These are phyloP conservation scores for Apis cerana DNA, from an alignment of 1,140 invertebrate species.

Conservation along the genomic window DNA sequence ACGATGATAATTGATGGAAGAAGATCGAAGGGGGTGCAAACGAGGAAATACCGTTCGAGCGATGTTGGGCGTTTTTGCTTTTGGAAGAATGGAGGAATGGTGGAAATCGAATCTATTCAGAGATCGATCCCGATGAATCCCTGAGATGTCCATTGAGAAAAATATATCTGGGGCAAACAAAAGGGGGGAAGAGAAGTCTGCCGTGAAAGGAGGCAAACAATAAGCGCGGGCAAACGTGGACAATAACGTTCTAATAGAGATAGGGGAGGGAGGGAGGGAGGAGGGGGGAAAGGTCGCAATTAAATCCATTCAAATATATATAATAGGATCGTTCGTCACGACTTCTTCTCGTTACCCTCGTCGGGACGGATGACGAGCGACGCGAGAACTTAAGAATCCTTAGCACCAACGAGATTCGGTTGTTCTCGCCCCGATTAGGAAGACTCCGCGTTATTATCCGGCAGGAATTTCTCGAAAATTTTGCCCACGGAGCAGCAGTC, in stretches of 20 bases:
- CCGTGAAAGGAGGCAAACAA: slow-evolving; percentile 1
- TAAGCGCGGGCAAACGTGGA: background rate
- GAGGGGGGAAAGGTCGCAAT: background rate
- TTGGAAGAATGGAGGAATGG: background rate
- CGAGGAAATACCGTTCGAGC: background rate
- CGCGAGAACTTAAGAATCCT: slow-evolving; percentile 20
- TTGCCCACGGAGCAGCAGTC: slow-evolving; percentile 22
- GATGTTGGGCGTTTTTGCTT: background rate
- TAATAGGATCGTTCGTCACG: slow-evolving; percentile 36
- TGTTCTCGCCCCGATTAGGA: background rate
- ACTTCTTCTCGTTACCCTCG: slow-evolving; percentile 25
- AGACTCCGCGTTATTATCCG: slow-evolving; percentile 33
- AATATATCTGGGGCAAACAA: slow-evolving; percentile 1
- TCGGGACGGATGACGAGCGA: background rate
- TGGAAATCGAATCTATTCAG: background rate
- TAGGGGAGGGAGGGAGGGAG: background rate
- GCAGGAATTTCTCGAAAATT: slow-evolving; percentile 20
- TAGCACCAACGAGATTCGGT: slow-evolving; percentile 2
- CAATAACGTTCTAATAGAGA: slow-evolving; percentile 21
- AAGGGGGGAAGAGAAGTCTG: background rate
- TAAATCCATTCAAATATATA: slow-evolving; percentile 45
- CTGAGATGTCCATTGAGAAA: background rate
- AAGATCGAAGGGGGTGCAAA: background rate
- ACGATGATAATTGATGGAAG: background rate
- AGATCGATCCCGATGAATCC: background rate